Evolutionary conservation across 1,140 invertebrate species (phyloP).

Genomic region (Euura saliciscinereae): DNA sequence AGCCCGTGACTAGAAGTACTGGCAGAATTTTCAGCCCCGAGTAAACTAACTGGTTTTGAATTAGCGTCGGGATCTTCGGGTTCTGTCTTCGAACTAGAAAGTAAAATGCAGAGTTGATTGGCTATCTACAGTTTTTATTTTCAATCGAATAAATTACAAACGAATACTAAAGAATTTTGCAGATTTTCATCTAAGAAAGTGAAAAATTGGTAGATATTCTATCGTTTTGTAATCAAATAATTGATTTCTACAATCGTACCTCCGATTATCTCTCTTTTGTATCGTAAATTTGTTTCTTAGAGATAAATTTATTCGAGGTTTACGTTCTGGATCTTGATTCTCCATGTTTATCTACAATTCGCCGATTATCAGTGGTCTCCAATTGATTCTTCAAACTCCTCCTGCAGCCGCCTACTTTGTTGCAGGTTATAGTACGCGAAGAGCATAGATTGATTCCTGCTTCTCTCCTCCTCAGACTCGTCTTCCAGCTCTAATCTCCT

Average conservation of each 20-base stretch:
- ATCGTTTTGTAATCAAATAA: neutral
- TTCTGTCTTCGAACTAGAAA: neutral
- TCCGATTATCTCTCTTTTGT: neutral
- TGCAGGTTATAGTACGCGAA: no score
- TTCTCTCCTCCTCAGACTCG: no score
- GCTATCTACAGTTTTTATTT: neutral
- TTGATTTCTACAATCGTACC: neutral
- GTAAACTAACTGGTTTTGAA: neutral
- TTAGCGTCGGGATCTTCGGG: neutral
- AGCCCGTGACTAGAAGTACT: neutral
- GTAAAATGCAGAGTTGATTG: neutral
- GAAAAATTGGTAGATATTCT: neutral
- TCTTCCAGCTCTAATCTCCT: no score
- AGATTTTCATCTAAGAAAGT: neutral
- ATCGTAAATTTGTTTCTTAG: neutral
- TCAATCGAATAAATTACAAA: neutral
- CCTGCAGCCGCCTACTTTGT: no score
- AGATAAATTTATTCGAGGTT: neutral
- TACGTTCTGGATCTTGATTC: neutral
- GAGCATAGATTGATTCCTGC: no score
- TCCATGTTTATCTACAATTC: neutral
- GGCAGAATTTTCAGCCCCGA: neutral
- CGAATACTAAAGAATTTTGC: neutral
- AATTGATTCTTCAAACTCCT: no score
- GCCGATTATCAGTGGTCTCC: no score